Evolutionary conservation across 1,140 invertebrate species (phyloP).

Genomic region (Plectus sambesii): DNA sequence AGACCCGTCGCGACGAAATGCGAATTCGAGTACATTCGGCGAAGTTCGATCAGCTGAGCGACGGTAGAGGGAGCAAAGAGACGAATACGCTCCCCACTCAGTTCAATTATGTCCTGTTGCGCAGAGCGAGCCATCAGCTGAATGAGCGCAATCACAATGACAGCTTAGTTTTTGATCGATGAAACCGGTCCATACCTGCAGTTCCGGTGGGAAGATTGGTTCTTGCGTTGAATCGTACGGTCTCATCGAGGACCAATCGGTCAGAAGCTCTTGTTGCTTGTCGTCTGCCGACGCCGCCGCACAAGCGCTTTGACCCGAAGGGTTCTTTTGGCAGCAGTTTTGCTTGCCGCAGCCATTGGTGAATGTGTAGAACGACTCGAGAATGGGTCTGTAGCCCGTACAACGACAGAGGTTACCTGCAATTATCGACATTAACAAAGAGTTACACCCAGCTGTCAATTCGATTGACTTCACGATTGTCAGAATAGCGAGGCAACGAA

Average conservation of each 20-base stretch:
- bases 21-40: too few relatives aligned
- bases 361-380: slow-evolving; percentile 25
- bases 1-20: too few relatives aligned
- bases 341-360: slow-evolving; percentile 45
- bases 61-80: too few relatives aligned
- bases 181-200: too few relatives aligned
- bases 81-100: too few relatives aligned
- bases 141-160: too few relatives aligned
- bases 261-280: slow-evolving; percentile 50
- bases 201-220: slow-evolving; percentile 81
- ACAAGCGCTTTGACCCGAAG: slow-evolving; percentile 17
- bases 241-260: slow-evolving; percentile 59
- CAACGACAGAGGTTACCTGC: slow-evolving; percentile 31
- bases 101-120: too few relatives aligned
- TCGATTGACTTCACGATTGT: too few relatives aligned
- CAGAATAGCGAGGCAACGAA: too few relatives aligned
- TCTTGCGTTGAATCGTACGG: slow-evolving; percentile 74
- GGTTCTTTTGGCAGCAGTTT: slow-evolving; percentile 30
- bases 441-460: neutral
- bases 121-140: too few relatives aligned
- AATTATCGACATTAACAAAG: neutral
- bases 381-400: slow-evolving; percentile 33
- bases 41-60: too few relatives aligned
- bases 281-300: slow-evolving; percentile 46
- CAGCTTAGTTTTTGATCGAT: too few relatives aligned